Evolutionary conservation across 2,888 invertebrate genomes (phyloP).

Genomic region (Lydus trimaculatus): DNA sequence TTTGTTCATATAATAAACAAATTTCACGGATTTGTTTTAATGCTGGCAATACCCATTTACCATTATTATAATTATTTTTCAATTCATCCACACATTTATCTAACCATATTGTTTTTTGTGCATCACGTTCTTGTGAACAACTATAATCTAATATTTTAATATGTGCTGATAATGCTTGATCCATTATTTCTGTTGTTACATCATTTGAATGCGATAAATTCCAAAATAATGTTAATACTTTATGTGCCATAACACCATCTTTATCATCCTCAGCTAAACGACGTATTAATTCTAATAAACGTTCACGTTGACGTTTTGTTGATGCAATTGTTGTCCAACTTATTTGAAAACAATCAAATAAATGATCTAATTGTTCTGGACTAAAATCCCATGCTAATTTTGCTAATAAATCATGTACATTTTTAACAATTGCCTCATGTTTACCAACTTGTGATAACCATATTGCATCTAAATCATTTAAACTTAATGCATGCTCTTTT

Average conservation of each 20-base stretch:
- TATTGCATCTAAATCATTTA: conserved; percentile 92
- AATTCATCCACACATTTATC: conserved; percentile 96
- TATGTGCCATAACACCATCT: conserved; percentile 98
- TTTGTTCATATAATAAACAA: conserved; percentile 91
- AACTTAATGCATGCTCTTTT: conserved; percentile 87
- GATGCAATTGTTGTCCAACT: conserved; percentile 94
- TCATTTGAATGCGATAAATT: conserved; percentile 96
- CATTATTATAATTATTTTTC: conserved; percentile 71
- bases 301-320: conserved; percentile 95
- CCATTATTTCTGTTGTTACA: conserved; percentile 96
- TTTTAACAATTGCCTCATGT: conserved; percentile 98
- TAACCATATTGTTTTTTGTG: conserved; percentile 94
- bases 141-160: conserved; percentile 98
- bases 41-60: conserved; percentile 91
- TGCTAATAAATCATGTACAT: conserved; percentile 94
- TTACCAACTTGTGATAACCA: conserved; percentile 98
- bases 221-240: conserved; percentile 95
- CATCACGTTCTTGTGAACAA: conserved; percentile 93
- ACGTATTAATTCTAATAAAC: conserved; percentile 91
- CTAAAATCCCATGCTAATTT: conserved; percentile 99
- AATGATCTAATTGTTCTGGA: conserved; percentile 94
- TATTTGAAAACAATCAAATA: conserved; percentile 97
- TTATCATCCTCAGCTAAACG: conserved; percentile 97
- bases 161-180: conserved; percentile 93
- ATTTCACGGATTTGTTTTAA: conserved; percentile 96